A percentile compares a stretch with the other conserved stretches of the same genome.
Conservation (phyloP, 2,797 vertebrate species). For the Kryptolebias ocellatus region DNA sequence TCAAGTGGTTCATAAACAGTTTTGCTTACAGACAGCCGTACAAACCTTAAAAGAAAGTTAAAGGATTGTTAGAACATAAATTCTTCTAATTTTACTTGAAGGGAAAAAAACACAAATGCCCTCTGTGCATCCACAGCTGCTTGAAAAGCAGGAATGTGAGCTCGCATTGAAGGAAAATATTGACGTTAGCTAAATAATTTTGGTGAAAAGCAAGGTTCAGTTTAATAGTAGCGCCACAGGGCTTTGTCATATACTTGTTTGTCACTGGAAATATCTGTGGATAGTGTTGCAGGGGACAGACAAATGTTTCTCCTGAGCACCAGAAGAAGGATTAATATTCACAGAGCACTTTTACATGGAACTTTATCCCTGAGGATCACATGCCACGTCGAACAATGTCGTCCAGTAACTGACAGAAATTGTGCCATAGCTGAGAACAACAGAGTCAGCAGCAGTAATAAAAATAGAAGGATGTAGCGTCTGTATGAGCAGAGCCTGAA, state of each 20-base stretch:
- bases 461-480: neutral
- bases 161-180: constrained; percentile 24
- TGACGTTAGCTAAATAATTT: constrained; percentile 22
- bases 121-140: constrained; percentile 1
- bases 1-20: too few relatives aligned
- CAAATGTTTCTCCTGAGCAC: constrained; percentile 1
- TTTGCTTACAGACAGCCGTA: too few relatives aligned
- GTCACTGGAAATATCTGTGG: constrained; percentile 4
- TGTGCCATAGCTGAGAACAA: neutral
- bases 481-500: neutral
- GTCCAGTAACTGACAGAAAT: neutral
- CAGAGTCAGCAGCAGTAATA: neutral
- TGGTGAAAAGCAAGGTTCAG: neutral
- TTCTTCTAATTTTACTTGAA: neutral
- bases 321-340: constrained; percentile 12
- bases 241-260: constrained; percentile 22
- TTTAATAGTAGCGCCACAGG: constrained; percentile 9
- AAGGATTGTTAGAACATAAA: neutral
- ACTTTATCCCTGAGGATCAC: neutral
- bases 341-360: neutral
- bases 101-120: constrained; percentile 8
- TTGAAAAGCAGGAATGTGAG: constrained; percentile 1
- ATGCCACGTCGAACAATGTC: neutral
- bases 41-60: neutral
- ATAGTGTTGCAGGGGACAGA: constrained; percentile 1